These are phyloP conservation scores for Psittacula cyanocephala DNA, from an alignment of 2,113 vertebrate species.

Conservation along the genomic window DNA sequence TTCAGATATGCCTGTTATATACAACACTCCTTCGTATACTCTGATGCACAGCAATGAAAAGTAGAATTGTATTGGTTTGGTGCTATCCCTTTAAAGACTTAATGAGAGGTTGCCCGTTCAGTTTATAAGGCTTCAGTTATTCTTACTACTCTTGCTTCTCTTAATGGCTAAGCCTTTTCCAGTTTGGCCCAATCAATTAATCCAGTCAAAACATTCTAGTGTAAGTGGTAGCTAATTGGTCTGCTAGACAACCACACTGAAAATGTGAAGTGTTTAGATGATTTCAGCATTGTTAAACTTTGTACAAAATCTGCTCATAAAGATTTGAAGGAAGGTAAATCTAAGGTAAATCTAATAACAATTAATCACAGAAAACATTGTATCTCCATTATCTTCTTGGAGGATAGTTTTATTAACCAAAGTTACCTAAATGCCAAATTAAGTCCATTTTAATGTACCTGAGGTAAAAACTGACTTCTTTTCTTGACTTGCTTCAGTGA, in stretches of 20 bases:
- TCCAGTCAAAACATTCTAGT: not conserved
- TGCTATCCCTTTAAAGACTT: not conserved
- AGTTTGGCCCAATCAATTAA: not conserved
- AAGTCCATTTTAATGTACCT: not conserved
- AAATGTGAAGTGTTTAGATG: not conserved
- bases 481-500: not conserved
- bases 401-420: not conserved
- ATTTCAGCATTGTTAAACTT: not conserved
- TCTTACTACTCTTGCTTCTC: accelerated
- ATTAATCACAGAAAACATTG: not conserved
- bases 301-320: not conserved
- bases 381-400: not conserved
- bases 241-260: not conserved
- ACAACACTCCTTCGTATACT: not conserved
- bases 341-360: not conserved
- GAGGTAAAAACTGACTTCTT: not conserved
- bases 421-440: not conserved
- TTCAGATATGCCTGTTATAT: not conserved
- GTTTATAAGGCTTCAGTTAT: not conserved
- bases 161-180: not conserved
- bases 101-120: not conserved
- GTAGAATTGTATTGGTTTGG: not conserved
- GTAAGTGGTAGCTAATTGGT: not conserved
- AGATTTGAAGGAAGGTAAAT: not conserved
- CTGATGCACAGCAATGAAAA: not conserved